A percentile compares a stretch with the other conserved stretches of the same genome.
Evolutionary conservation across 2,888 invertebrate genomes (phyloP).

Genomic region (Apamea crenata): DNA sequence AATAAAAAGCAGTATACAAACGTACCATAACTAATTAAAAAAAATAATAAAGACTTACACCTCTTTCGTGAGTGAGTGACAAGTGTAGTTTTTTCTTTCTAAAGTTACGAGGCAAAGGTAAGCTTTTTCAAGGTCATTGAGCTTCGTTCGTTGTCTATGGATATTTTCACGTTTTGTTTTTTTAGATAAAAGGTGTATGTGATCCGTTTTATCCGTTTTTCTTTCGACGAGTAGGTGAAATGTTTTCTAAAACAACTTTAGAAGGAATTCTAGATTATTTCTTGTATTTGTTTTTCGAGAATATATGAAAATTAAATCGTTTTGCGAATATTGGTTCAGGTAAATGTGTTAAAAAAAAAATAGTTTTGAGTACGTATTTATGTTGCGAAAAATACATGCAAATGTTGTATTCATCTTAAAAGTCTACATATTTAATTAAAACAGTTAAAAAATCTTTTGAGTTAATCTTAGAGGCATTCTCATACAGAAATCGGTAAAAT

Average conservation of each 20-base stretch:
- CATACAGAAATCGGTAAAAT: not conserved
- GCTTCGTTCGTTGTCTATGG: conserved; percentile 29
- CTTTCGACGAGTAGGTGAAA: not conserved
- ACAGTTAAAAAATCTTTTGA: not conserved
- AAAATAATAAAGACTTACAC: conserved; percentile 11
- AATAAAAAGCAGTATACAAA: conserved; percentile 25
- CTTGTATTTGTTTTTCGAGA: not conserved
- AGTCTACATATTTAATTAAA: not conserved
- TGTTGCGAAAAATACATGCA: no score
- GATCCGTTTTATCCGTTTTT: conserved; percentile 12
- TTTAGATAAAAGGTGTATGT: conserved; percentile 34
- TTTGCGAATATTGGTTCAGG: not conserved
- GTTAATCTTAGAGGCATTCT: no score
- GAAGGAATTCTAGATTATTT: not conserved
- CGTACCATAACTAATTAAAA: conserved; percentile 11
- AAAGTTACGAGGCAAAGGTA: conserved; percentile 44
- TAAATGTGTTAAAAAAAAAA: not conserved
- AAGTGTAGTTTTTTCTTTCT: conserved; percentile 20
- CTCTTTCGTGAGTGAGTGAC: conserved; percentile 42
- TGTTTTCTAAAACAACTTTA: not conserved
- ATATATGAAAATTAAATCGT: not conserved
- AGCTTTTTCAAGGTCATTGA: conserved; percentile 46
- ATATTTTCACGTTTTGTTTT: conserved; percentile 41
- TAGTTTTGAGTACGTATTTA: not conserved
- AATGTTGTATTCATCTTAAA: not conserved